Conservation (phyloP, 2,888 invertebrate genomes). For the Archips crataeganus region DNA sequence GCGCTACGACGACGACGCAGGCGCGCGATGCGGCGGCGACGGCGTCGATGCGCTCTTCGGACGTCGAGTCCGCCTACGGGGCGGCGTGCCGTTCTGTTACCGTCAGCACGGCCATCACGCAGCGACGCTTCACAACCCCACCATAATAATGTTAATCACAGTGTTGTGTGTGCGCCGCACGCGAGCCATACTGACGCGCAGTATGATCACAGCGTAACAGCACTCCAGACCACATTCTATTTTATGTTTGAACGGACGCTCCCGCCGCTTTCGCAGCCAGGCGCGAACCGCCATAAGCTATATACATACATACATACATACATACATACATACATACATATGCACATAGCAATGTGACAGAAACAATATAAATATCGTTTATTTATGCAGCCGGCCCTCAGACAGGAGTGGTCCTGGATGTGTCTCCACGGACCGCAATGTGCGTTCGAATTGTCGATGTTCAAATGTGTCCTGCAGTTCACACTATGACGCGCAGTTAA, state of each 20-base stretch:
- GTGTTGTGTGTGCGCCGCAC: too few relatives aligned
- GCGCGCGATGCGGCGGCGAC: conserved; percentile 41
- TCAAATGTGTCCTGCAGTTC: conserved; percentile 84
- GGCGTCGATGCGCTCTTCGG: conserved; percentile 16
- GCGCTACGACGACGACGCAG: conserved; percentile 42
- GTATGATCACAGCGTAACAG: too few relatives aligned
- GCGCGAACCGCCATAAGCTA: not conserved
- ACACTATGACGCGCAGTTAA: conserved; percentile 74
- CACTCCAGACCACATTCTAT: not conserved
- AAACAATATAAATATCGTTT: conserved; percentile 4
- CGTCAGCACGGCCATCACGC: too few relatives aligned
- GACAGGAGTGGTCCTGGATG: conserved; percentile 71
- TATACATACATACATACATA: too few relatives aligned
- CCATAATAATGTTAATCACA: too few relatives aligned
- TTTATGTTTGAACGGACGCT: not conserved
- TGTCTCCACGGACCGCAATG: conserved; percentile 88
- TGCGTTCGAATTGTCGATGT: conserved; percentile 88
- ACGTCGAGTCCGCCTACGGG: conserved; percentile 6
- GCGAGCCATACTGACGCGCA: too few relatives aligned
- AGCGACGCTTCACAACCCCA: too few relatives aligned
- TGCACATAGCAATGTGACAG: conserved; percentile 1
- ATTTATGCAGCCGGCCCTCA: conserved; percentile 3
- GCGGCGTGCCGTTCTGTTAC: too few relatives aligned
- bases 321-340: too few relatives aligned
- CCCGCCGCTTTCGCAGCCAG: not conserved